Evolutionary conservation across 2,113 vertebrate species (phyloP).

Genomic region (Motacilla tschutschensis): DNA sequence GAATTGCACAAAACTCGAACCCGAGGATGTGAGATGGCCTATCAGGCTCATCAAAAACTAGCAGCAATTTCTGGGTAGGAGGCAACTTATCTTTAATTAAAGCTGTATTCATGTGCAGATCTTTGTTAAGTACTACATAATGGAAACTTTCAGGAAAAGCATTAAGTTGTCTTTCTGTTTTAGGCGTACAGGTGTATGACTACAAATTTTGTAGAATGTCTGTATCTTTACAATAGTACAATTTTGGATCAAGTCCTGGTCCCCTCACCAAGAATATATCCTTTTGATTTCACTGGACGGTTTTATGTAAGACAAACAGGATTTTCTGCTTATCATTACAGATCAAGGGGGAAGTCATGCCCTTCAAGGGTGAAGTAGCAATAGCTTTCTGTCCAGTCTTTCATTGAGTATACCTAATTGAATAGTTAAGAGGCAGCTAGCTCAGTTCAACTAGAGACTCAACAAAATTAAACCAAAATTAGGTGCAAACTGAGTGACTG

Average conservation of each 20-base stretch:
- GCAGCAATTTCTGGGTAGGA: conserved; percentile 94
- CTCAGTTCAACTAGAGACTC: not conserved
- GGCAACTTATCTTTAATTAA: not conserved
- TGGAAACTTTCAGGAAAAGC: not conserved
- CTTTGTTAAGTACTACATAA: not conserved
- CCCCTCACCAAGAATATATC: not conserved
- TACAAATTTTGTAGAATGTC: not conserved
- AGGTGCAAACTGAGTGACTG: not conserved
- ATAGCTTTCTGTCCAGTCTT: not conserved
- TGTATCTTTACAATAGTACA: not conserved
- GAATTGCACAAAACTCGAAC: conserved; percentile 93
- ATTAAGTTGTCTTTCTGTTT: not conserved
- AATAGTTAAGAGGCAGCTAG: not conserved
- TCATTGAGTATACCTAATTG: not conserved
- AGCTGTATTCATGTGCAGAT: not conserved
- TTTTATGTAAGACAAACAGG: not conserved
- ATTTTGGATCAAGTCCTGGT: not conserved
- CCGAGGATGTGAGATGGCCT: conserved; percentile 92
- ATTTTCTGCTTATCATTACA: not conserved
- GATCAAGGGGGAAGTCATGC: not conserved
- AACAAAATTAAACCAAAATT: not conserved
- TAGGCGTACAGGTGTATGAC: not conserved
- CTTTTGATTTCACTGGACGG: not conserved
- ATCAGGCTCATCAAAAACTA: conserved; percentile 91
- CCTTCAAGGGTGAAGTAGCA: not conserved